Percentiles rank a stretch among this genome's conserved stretches.
Conservation (phyloP, 1,140 invertebrate species). For the Capitella teleta region DNA sequence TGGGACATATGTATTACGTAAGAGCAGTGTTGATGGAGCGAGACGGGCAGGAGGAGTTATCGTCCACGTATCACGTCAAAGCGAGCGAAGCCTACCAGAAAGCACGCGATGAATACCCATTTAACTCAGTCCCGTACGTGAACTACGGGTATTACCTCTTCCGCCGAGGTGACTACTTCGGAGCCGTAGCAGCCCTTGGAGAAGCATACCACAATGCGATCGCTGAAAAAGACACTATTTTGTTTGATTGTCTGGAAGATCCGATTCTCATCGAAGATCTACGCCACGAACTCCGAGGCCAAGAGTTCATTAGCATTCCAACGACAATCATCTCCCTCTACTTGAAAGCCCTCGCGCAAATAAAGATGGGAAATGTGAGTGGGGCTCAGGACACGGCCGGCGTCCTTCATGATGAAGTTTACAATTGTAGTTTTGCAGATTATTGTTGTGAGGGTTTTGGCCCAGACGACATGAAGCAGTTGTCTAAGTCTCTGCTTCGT, state of each 20-base stretch:
- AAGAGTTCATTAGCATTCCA: slow-evolving; percentile 2
- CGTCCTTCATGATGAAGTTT: slow-evolving; percentile 1
- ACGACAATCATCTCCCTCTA: slow-evolving; percentile 1
- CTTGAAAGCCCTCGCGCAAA: not conserved
- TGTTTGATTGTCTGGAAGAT: slow-evolving; percentile 7
- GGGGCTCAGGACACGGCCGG: not conserved
- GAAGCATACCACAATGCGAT: slow-evolving; percentile 2
- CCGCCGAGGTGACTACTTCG: not conserved
- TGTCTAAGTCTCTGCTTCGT: not conserved
- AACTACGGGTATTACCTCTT: slow-evolving; percentile 7
- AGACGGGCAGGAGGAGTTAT: not conserved
- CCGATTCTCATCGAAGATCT: slow-evolving; percentile 1
- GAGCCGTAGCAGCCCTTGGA: not conserved
- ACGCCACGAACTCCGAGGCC: not conserved
- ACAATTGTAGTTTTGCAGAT: not conserved
- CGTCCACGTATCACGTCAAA: not conserved
- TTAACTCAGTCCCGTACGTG: slow-evolving; percentile 5
- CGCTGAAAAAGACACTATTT: slow-evolving; percentile 4
- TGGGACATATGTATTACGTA: slow-evolving; percentile 6
- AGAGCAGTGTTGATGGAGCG: slow-evolving; percentile 1
- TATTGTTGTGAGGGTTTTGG: slow-evolving; percentile 1
- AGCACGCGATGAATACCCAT: slow-evolving; percentile 1
- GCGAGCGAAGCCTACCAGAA: slow-evolving; percentile 1
- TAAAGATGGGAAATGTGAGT: not conserved
- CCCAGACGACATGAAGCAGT: slow-evolving; percentile 1